A percentile compares a stretch with the other conserved stretches of the same genome.
These are phyloP conservation scores for Phyllostomus discolor DNA, from an alignment of 2,113 vertebrate genomes.

Conservation along the genomic window DNA sequence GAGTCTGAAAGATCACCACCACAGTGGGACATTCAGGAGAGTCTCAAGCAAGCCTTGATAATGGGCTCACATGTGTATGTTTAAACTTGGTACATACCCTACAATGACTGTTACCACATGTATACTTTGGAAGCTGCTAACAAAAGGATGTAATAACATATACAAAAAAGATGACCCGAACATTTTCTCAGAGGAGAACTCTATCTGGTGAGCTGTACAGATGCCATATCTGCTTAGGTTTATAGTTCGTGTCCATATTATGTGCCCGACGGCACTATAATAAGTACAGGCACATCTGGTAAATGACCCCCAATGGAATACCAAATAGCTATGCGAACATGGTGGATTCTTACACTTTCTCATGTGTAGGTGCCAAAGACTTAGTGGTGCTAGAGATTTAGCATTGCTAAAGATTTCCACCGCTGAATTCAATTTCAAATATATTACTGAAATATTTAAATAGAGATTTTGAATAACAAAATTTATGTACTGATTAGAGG, in stretches of 20 bases:
- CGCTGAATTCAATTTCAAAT: constrained; percentile 48
- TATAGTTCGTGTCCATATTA: constrained; percentile 19
- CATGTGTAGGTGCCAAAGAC: constrained; percentile 30
- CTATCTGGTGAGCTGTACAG: constrained; percentile 21
- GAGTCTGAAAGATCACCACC: background rate
- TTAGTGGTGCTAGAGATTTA: constrained; percentile 18
- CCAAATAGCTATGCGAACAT: constrained; percentile 45
- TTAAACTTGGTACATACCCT: constrained; percentile 25
- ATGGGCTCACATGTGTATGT: background rate
- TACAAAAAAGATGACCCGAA: background rate
- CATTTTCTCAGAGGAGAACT: constrained; percentile 43
- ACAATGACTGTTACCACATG: constrained; percentile 19
- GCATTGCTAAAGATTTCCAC: constrained; percentile 26
- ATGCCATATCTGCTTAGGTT: constrained; percentile 19
- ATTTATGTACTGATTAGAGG: constrained; percentile 2
- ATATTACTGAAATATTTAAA: constrained; percentile 47
- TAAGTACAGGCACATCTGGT: constrained; percentile 57
- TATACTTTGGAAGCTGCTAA: constrained; percentile 47
- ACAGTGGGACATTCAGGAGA: background rate
- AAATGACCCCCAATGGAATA: constrained; percentile 48
- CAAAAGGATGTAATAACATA: background rate
- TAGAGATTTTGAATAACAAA: background rate
- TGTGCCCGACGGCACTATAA: background rate
- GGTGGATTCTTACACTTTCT: constrained; percentile 26
- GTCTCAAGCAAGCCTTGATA: background rate